Base-by-base conservation (phyloP, 1,140 invertebrate species). In the Drosophila nikananu region DNA sequence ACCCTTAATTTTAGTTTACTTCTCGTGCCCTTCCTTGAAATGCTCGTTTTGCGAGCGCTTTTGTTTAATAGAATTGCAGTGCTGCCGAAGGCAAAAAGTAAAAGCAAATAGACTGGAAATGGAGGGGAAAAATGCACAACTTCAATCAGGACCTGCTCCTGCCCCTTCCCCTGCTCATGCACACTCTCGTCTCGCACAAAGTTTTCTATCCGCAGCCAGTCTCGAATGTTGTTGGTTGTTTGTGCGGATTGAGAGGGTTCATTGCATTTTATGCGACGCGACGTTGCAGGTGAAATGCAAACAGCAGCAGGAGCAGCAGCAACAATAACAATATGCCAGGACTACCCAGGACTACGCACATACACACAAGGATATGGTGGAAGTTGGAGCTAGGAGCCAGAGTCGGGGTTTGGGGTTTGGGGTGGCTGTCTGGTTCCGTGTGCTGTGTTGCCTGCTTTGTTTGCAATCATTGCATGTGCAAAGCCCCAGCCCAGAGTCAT, bases 91-190 rank as follows among this genome's bases (percentile, higher is more conserved):
- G 70, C 32, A 83, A 72, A 87, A 76, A 87, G 79, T 83, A 87
- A 87, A 87, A 80, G 80, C 83, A 87, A 87, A 87, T 87, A 87
- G 80, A 87, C 80, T 86, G 77, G 79, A 87, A 87, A 87, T 87
- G 77, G 83, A 65, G 80, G 51, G 72, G 67, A 86, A 86, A 84
- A 86, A 86, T 77, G 80, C 83, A 80, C 83, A 84, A 32, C 81
- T 66, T 64, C 48, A 62, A 64, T 65, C 73, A 32, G 49, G 59
- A 57, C 48, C 65, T 49, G 41, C 37, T 59, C 27, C 67, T 30
- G 49, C 44, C 49, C 12, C 10, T 7, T 5, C 7, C 32, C 21
- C 44, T 23, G 52, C n/a, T 52, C n/a, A 49, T 17, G 66, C 23
- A 78, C 42, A 52, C 39, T 46, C 41, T 8, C 52, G 21, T 54